A percentile compares a stretch with the other conserved stretches of the same genome.
Evolutionary conservation across 2,113 vertebrate genomes (phyloP).

Genomic region (Leucopsar rothschildi): DNA sequence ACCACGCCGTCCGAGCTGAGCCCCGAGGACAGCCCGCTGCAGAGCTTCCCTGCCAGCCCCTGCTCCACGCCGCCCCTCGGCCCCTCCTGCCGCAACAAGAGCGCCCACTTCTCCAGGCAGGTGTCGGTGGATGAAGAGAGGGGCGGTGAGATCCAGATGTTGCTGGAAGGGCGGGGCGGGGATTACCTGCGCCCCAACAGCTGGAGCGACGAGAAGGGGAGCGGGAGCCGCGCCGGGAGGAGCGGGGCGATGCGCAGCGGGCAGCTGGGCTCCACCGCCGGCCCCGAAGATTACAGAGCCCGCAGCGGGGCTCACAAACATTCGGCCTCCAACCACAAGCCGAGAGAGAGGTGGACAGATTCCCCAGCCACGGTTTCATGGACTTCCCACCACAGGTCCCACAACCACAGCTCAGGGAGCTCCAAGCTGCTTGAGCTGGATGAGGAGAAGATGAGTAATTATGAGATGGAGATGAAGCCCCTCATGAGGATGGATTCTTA

Average conservation of each 20-base stretch:
- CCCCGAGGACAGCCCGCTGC: constrained; percentile 88
- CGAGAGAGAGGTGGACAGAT: constrained; percentile 87
- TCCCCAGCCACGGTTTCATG: constrained; percentile 79
- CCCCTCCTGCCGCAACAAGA: constrained; percentile 79
- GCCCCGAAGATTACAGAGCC: constrained; percentile 83
- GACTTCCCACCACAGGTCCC: constrained; percentile 85
- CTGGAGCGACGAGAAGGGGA: constrained; percentile 83
- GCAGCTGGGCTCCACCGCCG: constrained; percentile 72
- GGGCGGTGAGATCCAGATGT: constrained; percentile 91
- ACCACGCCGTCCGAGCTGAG: constrained; percentile 91
- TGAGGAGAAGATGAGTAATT: constrained; percentile 87
- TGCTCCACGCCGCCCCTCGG: constrained; percentile 76
- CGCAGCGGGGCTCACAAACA: constrained; percentile 84
- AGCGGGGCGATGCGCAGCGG: constrained; percentile 72
- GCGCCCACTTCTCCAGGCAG: constrained; percentile 90
- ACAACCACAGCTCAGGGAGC: constrained; percentile 86
- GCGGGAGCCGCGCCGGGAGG: constrained; percentile 51
- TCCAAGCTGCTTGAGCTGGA: constrained; percentile 85
- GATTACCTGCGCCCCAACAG: constrained; percentile 78
- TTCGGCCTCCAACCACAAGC: constrained; percentile 84
- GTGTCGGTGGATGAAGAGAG: constrained; percentile 87
- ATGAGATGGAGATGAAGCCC: constrained; percentile 94
- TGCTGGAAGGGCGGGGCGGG: constrained; percentile 87
- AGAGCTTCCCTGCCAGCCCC: constrained; percentile 86
- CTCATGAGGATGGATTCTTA: constrained; percentile 79